Evolutionary conservation across 2,888 invertebrate species (phyloP), one percentile per base, ranked within the genome.

Genomic region (Aspidiotus destructor): DNA sequence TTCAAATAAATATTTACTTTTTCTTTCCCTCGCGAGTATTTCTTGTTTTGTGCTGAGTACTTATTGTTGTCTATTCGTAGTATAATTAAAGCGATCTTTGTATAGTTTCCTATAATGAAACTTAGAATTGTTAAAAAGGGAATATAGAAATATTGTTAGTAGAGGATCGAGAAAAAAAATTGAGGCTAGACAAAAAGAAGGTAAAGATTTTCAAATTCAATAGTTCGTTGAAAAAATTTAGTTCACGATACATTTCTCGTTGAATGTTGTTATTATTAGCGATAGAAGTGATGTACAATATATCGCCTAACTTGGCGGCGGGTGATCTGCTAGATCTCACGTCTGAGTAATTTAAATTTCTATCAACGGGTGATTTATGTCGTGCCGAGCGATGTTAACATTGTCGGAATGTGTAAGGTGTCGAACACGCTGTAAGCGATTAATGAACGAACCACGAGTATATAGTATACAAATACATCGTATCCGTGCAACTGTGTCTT

Each of bases 311-410:
- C 28, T 28, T 28, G 28, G 48, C n/a, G 48, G 48, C 48, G 48
- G 48, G 48, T 48, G n/a, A 48, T 48, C 48, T 48, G 11, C 11
- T 48, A n/a, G 48, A 11, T 48, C 48, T 48, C 28, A n/a, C n/a
- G 48, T n/a, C n/a, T n/a, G 11, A 48, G 48, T 48, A 48, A 48
- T 13, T 13, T 48, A n/a, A 48, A 48, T 48, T 28, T 48, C 48
- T 48, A 48, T 48, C 48, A n/a, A 48, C 48, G 48, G 48, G 48
- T 48, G 48, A 48, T 48, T 48, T 48, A 48, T 48, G 48, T 48
- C 48, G 48, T 48, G 48, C 48, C 48, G 48, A 48, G 48, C 48
- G 48, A 48, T 48, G 48, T n/a, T 48, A 11, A 13, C 10, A 48
- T n/a, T 13, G 10, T 48, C 11, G 10, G 11, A n/a, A n/a, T 13